phyloP scores from a whole-genome alignment of 2,797 vertebrate genomes.

The Rhinoraja longicauda region DNA sequence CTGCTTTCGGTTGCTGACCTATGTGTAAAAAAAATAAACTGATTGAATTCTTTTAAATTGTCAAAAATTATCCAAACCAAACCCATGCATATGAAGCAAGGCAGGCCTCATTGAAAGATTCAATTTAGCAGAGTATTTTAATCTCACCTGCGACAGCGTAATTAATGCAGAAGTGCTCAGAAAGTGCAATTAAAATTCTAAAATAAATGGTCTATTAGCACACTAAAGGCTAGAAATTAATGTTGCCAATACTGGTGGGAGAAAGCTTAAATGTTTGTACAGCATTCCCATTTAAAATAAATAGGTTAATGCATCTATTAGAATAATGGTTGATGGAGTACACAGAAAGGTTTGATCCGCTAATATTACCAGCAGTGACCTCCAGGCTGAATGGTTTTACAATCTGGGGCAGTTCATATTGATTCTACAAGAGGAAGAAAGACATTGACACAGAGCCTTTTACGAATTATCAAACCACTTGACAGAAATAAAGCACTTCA shows the following conservation, averaged over 20 bases:
- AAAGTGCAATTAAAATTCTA: background rate
- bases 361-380: background rate
- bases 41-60: background rate
- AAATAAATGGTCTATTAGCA: conserved; percentile 14
- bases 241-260: conserved; percentile 6
- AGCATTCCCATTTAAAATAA: conserved; percentile 13
- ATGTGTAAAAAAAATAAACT: background rate
- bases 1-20: background rate
- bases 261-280: conserved; percentile 19
- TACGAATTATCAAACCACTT: background rate
- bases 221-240: conserved; percentile 12
- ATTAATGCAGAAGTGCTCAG: background rate
- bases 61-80: background rate
- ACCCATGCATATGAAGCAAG: background rate
- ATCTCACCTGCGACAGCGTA: background rate
- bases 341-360: background rate
- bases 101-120: background rate
- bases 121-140: background rate
- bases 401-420: background rate
- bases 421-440: background rate
- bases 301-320: conserved; percentile 12
- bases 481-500: background rate
- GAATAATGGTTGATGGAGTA: conserved; percentile 11
- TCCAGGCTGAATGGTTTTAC: background rate
- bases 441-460: background rate